Base-by-base conservation (phyloP, 2,888 invertebrate genomes). In the Pasiphila rectangulata region DNA sequence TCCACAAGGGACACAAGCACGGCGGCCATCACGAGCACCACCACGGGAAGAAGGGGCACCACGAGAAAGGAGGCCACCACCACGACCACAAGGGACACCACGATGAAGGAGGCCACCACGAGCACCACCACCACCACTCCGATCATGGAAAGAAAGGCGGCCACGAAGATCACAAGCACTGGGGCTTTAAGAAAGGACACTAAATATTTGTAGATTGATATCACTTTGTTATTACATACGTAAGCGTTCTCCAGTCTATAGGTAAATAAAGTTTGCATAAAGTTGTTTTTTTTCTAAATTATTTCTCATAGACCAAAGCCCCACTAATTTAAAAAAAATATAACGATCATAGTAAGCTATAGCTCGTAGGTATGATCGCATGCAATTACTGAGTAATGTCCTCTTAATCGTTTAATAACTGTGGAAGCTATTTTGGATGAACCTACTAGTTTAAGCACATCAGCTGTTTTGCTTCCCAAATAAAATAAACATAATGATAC, bases 51-150 rank as follows among this genome's bases (percentile, higher is more conserved):
- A 94, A 95, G 75, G 94, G 94, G 1, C 92, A 93, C 67, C 92
- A 93, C 68, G 93, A 94, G 69, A 93, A 95, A 74, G 95, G 95
- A 15, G 92, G 93, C 51, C 94, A 95, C 72, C 92, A 94, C 74
- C 92, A 95, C 67, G 93, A 94, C 6, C 92, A 95, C 67, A 92
- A 93, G 61, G 95, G 95, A 0, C 94, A 95, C 80, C 94, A 95
- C 75, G 92, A 93, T 54, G 92, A 93, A 54, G 94, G 92, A 17
- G 93, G 94, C 21, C 94, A 95, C 67, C 92, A 94, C 47, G 93
- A 93, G 57, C 94, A 95, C 65, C 92, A 94, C 75, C 91, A 92
- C 48, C 94, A 94, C 74, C 93, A 93, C 59, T 90, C 91, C 57
- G 91, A 92, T 46, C 91, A 93, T 61, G 95, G 92, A 54, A 94